Evolutionary conservation across 2,888 invertebrate genomes (phyloP), one percentile per base, ranked within the genome.

Genomic region (Nephrotoma guestfalica): DNA sequence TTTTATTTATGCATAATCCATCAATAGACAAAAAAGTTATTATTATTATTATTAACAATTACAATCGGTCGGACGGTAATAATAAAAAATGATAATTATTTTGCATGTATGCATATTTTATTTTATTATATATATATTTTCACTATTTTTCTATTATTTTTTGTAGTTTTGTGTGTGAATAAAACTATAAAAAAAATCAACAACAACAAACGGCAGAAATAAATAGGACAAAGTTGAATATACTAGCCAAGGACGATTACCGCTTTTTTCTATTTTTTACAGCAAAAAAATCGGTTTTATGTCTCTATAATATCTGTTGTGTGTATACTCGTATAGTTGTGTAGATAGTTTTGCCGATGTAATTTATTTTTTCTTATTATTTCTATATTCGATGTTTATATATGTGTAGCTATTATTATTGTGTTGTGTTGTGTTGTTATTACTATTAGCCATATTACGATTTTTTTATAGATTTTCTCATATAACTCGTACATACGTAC

Each of bases 151-250:
- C 71, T 71, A 71, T 71, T 71, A 71, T 71, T 71, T 30, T 71
- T 30, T 30, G 30, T 71, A 71, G 71, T 71, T 71, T 71, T 71
- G 71, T 71, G 71, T 71, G 71, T 71, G 71, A 71, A 71, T 71
- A 71, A 71, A 71, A 71, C 71, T 71, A 71, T 71, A 30, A 30
- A 71, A 30, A 71, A 71, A 18, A 18, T 9, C 71, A 71, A 71
- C 71, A 71, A 71, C 71, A 57, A 71, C 30, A 7, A 71, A 30
- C 71, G 30, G 71, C 71, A 71, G 42, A 84, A 90, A 89, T 89
- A 91, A 91, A 90, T 91, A 91, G 91, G 91, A 91, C 91, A 91
- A 91, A 91, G 91, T 91, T 91, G 91, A 91, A 91, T 91, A 91
- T 91, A 91, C 91, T 91, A 91, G 90, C 91, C 91, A 91, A 91